Evolutionary conservation across 2,888 invertebrate genomes (phyloP).

Genomic region (Drosophila helvetica): DNA sequence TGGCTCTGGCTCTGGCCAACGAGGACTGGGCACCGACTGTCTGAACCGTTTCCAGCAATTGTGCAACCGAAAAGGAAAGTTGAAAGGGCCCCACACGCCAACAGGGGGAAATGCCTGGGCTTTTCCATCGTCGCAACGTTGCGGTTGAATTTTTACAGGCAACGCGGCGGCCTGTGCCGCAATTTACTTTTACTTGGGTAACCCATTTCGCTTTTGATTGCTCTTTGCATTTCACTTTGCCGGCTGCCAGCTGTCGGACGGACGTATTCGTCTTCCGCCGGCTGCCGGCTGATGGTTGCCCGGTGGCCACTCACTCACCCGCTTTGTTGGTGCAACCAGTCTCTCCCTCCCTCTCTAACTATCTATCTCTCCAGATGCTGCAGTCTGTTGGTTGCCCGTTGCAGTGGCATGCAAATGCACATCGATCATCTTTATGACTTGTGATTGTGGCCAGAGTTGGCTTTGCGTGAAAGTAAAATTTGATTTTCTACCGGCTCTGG

Average conservation of each 20-base stretch:
- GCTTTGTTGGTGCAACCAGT: slow-evolving; percentile 45
- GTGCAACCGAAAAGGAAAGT: slow-evolving; percentile 77
- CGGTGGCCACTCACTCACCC: slow-evolving; percentile 12
- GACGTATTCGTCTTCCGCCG: background rate
- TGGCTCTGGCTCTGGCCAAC: background rate
- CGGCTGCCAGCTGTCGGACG: slow-evolving; percentile 24
- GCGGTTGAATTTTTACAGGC: background rate
- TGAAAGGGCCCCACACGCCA: slow-evolving; percentile 53
- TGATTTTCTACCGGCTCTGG: slow-evolving; percentile 53
- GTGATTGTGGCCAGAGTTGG: slow-evolving; percentile 65
- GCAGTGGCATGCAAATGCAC: slow-evolving; percentile 69
- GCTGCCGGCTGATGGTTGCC: slow-evolving; percentile 26
- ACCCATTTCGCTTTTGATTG: slow-evolving; percentile 70
- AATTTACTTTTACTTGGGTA: slow-evolving; percentile 76
- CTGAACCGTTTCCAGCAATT: slow-evolving; percentile 37
- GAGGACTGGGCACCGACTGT: background rate
- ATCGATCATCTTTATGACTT: slow-evolving; percentile 73
- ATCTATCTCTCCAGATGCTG: slow-evolving; percentile 2
- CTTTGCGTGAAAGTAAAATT: slow-evolving; percentile 73
- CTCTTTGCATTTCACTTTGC: slow-evolving; percentile 69
- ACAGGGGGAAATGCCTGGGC: slow-evolving; percentile 38
- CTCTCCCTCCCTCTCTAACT: background rate
- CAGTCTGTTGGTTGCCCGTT: slow-evolving; percentile 8
- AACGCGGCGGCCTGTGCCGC: slow-evolving; percentile 33
- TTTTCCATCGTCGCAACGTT: slow-evolving; percentile 27